Base-by-base conservation (phyloP, 1,140 invertebrate genomes). In the Penaeus chinensis region DNA sequence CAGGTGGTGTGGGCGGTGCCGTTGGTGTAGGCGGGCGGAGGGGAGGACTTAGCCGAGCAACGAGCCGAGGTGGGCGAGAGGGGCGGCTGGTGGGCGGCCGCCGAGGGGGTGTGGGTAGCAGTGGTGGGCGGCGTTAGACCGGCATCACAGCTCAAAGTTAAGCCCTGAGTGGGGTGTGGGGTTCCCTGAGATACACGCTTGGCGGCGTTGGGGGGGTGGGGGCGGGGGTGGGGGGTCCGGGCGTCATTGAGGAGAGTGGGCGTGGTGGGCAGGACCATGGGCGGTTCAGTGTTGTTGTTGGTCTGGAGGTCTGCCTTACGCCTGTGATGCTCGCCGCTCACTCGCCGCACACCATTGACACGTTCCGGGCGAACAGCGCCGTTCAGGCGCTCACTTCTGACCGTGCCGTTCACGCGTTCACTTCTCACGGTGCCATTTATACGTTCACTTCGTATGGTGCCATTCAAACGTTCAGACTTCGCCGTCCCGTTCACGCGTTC, bases 91-190 rank as follows among this genome's bases (percentile, higher is more conserved):
- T 87, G 85, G 71, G 71, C n/a, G 22, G 71, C n/a, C 18, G 71
- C 27, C 7, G 71, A 37, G 37, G 78, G 71, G 54, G 66, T 62
- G 42, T 60, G 24, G 60, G 85, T 62, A 37, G 69, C 65, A 74
- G 65, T 80, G 65, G 63, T 47, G 78, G 85, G 85, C 85, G 79
- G 78, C 54, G 84, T 60, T 37, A 85, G 63, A n/a, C 85, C 85
- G n/a, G 79, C 85, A 87, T 87, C 85, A 87, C 85, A 87, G 85
- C 71, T 87, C 80, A 82, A 87, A 77, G 85, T 77, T 82, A 87
- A 66, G 80, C 69, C 85, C 85, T 83, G 80, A 82, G 85, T 76
- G 47, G 85, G 80, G 69, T 76, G 85, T 65, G 71, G 85, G 69
- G 82, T 63, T 87, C 85, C 85, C 85, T 87, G 85, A 87, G 85